phyloP scores from a whole-genome alignment of 2,888 invertebrate species.

The Xiphydria camelus region DNA sequence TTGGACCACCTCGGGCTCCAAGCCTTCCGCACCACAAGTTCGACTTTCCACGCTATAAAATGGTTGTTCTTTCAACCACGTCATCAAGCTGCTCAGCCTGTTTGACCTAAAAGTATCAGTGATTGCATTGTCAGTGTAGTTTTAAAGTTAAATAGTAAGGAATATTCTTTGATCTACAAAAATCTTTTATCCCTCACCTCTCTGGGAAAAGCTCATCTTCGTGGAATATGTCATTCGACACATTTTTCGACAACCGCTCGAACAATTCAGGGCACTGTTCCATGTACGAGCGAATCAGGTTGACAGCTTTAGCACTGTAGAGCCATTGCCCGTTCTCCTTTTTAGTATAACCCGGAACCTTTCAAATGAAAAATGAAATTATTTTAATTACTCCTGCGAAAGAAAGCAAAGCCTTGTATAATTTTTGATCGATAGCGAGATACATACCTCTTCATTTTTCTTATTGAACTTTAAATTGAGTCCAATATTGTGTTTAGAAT shows the following conservation, averaged over 20 bases:
- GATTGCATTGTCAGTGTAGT: neutral
- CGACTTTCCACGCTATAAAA: conserved; percentile 63
- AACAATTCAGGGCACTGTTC: conserved; percentile 75
- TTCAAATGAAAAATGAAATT: conserved; percentile 5
- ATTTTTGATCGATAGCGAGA: conserved; percentile 2
- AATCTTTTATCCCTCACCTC: conserved; percentile 58
- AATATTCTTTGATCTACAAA: no score
- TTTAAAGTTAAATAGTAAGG: no score
- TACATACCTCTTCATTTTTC: conserved; percentile 67
- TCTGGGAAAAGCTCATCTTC: conserved; percentile 71
- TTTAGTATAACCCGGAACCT: conserved; percentile 81
- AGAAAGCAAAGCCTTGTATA: neutral
- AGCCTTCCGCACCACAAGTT: conserved; percentile 70
- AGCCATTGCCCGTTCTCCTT: conserved; percentile 72
- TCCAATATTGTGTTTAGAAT: conserved; percentile 77
- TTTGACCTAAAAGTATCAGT: conserved; percentile 47
- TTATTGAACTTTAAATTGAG: conserved; percentile 90
- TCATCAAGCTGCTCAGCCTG: conserved; percentile 59
- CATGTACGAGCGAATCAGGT: conserved; percentile 73
- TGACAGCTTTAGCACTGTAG: conserved; percentile 77
- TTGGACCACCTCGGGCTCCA: conserved; percentile 70
- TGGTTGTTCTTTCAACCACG: conserved; percentile 76
- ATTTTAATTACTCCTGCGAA: no score
- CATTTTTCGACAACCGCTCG: conserved; percentile 61
- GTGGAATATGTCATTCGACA: conserved; percentile 66